Conservation (phyloP, 2,113 vertebrate genomes). For the Cranoglanis bouderius region DNA sequence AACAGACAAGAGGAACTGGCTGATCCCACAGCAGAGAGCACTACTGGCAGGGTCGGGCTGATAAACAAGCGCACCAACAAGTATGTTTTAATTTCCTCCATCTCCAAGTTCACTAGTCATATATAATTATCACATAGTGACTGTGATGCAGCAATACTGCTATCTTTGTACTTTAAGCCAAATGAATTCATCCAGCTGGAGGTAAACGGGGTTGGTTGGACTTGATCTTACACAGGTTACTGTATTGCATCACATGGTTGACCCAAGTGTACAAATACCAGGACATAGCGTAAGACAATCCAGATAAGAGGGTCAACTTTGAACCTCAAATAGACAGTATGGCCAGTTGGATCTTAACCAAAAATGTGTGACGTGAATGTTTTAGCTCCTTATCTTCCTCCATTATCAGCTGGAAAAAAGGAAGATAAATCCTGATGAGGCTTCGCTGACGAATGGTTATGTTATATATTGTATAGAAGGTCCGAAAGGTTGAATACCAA, state of each 20-base stretch:
- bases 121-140: neutral
- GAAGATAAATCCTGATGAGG: neutral
- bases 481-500: neutral
- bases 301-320: conserved; percentile 58
- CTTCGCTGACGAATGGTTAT: neutral
- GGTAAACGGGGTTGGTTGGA: neutral
- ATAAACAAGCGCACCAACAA: conserved; percentile 16
- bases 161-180: conserved; percentile 17
- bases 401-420: neutral
- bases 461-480: neutral
- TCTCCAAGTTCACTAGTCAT: neutral
- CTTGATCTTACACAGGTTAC: neutral
- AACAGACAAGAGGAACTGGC: conserved; percentile 60
- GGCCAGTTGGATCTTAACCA: conserved; percentile 51
- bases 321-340: conserved; percentile 59
- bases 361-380: conserved; percentile 24
- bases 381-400: conserved; percentile 25
- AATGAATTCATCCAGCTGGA: neutral
- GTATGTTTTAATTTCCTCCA: neutral
- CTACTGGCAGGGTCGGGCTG: neutral
- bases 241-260: conserved; percentile 21
- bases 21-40: conserved; percentile 32
- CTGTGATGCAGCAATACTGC: neutral
- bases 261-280: neutral
- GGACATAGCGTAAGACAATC: neutral